Evolutionary conservation across 2,888 invertebrate genomes (phyloP).

Genomic region (Aquatica leii): DNA sequence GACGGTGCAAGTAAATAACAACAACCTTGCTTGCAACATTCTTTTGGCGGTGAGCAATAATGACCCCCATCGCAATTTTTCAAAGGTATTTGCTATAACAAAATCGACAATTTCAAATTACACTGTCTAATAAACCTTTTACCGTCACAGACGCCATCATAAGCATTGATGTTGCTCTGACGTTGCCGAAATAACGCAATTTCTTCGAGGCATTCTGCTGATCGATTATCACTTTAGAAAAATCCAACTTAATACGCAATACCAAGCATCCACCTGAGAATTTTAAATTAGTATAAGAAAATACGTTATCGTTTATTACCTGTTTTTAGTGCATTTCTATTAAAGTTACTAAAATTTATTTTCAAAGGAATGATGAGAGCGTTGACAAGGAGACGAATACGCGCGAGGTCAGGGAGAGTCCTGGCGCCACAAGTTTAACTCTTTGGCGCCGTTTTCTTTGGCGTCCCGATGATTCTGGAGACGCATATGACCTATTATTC

Average conservation of each 20-base stretch:
- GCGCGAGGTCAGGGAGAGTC: conserved; percentile 31
- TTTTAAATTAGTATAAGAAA: no score
- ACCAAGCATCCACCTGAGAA: no score
- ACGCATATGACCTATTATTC: conserved; percentile 9
- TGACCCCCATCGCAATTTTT: conserved; percentile 71
- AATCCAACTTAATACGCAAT: conserved; percentile 9
- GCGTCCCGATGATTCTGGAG: conserved; percentile 21
- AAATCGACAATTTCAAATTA: background rate
- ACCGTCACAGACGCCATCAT: conserved; percentile 35
- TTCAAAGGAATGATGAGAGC: conserved; percentile 12
- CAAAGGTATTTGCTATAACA: conserved; percentile 62
- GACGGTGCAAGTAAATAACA: conserved; percentile 61
- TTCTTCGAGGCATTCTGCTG: conserved; percentile 23
- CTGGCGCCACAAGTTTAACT: conserved; percentile 36
- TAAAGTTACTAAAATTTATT: conserved; percentile 20
- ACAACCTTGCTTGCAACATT: conserved; percentile 74
- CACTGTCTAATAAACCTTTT: background rate
- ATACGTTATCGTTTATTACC: no score
- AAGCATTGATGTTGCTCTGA: conserved; percentile 19
- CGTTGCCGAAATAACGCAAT: conserved; percentile 16
- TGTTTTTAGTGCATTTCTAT: conserved; percentile 8
- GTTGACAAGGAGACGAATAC: conserved; percentile 32
- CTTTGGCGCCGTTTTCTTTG: conserved; percentile 37
- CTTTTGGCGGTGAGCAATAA: conserved; percentile 76
- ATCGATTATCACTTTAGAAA: conserved; percentile 17